Evolutionary conservation across 1,140 invertebrate species (phyloP).

Genomic region (Oppia nitens): DNA sequence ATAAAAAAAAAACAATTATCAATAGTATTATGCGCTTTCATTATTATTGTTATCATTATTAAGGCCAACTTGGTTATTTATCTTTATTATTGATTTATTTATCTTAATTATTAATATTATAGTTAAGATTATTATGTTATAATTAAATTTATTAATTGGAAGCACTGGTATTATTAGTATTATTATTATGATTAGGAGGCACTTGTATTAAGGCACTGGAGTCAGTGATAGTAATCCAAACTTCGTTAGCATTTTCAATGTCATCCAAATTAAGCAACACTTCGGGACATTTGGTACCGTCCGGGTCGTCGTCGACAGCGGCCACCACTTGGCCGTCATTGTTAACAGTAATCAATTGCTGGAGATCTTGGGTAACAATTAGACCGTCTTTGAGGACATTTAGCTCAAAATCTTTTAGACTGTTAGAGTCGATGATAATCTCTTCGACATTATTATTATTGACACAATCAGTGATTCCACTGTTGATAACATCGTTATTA

Average conservation of each 20-base stretch:
- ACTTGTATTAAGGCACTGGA: background rate
- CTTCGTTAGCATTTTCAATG: background rate
- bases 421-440: background rate
- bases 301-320: no score
- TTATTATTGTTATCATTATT: no score
- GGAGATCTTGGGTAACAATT: background rate
- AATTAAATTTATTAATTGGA: no score
- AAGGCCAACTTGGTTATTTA: no score
- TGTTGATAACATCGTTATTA: background rate
- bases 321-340: no score
- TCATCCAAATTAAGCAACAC: background rate
- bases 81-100: no score
- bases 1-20: no score
- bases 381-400: background rate
- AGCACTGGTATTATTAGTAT: no score
- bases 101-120: no score
- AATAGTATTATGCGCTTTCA: no score
- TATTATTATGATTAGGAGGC: background rate
- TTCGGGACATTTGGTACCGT: background rate
- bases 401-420: background rate
- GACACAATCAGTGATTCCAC: no score
- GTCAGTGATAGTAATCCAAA: background rate
- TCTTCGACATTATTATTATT: background rate
- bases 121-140: no score
- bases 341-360: background rate